Evolutionary conservation across 2,113 vertebrate genomes (phyloP).

Genomic region (Trachemys scripta): DNA sequence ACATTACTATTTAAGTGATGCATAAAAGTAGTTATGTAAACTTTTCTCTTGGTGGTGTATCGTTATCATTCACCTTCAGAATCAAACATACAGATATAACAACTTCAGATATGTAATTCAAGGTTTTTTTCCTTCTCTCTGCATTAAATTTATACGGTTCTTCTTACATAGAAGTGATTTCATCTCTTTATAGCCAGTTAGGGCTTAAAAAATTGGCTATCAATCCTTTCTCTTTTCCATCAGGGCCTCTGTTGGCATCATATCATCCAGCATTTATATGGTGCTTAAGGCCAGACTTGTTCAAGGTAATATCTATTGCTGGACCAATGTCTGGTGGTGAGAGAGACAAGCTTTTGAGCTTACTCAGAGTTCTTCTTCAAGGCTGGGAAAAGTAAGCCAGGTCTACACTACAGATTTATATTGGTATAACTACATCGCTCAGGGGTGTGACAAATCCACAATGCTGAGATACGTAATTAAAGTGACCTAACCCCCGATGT

Average conservation of each 20-base stretch:
- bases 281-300: neutral
- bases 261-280: neutral
- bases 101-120: neutral
- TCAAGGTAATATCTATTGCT: neutral
- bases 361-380: no score
- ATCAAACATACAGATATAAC: neutral
- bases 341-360: neutral
- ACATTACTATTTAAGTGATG: neutral
- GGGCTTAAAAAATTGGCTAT: neutral
- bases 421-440: no score
- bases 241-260: neutral
- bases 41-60: neutral
- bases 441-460: no score
- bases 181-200: neutral
- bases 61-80: neutral
- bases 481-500: no score
- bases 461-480: no score
- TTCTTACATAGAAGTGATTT: neutral
- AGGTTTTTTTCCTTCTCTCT: neutral
- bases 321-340: neutral
- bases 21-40: neutral
- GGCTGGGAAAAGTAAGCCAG: no score
- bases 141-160: neutral
- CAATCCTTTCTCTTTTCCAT: neutral
- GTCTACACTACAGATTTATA: no score